These are phyloP conservation scores for Cynopterus sphinx DNA, from an alignment of 2,797 vertebrate genomes.

Conservation along the genomic window DNA sequence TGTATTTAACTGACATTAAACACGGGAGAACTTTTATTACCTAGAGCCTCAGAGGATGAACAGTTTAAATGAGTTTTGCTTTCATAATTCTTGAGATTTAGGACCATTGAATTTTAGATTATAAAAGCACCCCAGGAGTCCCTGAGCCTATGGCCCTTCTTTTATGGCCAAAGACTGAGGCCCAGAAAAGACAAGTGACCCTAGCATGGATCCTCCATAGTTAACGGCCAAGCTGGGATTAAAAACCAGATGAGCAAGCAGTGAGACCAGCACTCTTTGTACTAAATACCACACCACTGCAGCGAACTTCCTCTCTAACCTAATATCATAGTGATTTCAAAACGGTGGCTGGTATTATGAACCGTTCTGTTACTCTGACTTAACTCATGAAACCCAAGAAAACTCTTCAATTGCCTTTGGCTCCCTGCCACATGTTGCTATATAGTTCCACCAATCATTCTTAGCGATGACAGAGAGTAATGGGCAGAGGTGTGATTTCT, in stretches of 20 bases:
- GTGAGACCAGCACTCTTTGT: background rate
- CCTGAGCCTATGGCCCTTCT: background rate
- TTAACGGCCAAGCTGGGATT: background rate
- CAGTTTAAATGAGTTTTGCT: background rate
- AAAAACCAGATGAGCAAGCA: background rate
- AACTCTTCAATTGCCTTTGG: background rate
- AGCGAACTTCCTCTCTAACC: background rate
- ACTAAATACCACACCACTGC: background rate
- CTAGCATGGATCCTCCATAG: background rate
- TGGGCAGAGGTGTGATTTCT: background rate
- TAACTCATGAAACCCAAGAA: background rate
- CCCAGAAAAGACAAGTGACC: slow-evolving; percentile 36
- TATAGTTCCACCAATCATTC: background rate
- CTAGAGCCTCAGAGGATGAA: background rate
- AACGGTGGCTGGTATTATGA: background rate
- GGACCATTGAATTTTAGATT: background rate
- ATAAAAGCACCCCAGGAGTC: background rate
- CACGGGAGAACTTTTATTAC: background rate
- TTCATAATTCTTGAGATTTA: background rate
- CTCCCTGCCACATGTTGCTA: background rate
- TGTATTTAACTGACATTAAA: background rate
- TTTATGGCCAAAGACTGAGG: slow-evolving; percentile 7
- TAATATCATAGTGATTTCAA: background rate
- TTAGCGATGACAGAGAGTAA: background rate
- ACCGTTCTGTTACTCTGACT: background rate